These are phyloP conservation scores for Galaxea fascicularis DNA, from an alignment of 92 coral and sea anemone species.

Conservation along the genomic window DNA sequence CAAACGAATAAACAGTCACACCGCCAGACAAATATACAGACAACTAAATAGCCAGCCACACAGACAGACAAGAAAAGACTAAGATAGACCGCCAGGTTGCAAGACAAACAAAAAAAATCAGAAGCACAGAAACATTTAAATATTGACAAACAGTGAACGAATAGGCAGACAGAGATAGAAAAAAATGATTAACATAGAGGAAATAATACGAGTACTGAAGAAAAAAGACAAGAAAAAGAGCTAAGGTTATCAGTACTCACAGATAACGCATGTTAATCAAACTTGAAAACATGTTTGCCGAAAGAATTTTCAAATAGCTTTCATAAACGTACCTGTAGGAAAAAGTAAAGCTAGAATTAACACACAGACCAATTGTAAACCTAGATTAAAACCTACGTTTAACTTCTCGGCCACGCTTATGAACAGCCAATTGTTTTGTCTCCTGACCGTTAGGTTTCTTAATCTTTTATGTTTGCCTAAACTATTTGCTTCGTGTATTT, in stretches of 20 bases:
- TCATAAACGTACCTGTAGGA: background rate
- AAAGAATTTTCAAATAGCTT: constrained; percentile 3
- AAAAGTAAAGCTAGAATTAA: background rate
- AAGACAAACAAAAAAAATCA: background rate
- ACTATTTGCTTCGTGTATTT: too few species aligned
- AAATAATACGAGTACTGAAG: background rate
- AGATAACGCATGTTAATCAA: background rate
- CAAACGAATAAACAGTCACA: background rate
- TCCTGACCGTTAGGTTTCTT: too few species aligned
- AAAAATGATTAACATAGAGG: background rate
- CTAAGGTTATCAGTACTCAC: constrained; percentile 1
- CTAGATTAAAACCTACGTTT: too few species aligned
- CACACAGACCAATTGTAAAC: too few species aligned
- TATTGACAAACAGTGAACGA: too few species aligned
- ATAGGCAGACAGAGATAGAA: too few species aligned
- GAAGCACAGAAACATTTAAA: background rate
- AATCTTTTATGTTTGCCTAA: too few species aligned
- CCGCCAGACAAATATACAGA: background rate
- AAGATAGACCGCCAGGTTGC: background rate
- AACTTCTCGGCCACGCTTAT: too few species aligned
- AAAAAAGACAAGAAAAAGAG: background rate
- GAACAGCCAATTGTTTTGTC: too few species aligned
- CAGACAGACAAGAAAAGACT: background rate
- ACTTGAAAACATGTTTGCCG: background rate
- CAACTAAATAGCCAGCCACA: background rate